These are phyloP conservation scores for Umimayanthus chanpuru DNA, from an alignment of 92 coral and sea anemone species.

Conservation along the genomic window DNA sequence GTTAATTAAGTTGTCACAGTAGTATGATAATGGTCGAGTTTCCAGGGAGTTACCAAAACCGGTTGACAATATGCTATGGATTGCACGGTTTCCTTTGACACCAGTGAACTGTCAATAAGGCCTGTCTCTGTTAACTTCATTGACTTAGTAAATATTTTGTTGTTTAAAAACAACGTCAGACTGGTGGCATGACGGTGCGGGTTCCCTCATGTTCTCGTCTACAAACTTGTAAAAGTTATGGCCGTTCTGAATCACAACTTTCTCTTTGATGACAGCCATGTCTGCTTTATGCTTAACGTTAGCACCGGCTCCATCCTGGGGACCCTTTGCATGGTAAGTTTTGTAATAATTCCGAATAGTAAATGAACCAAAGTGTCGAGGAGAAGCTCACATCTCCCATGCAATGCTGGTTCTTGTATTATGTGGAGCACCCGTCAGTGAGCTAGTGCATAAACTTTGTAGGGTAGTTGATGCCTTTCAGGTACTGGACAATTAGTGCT, in stretches of 20 bases:
- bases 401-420: no score
- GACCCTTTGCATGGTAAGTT: neutral
- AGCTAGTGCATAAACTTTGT: neutral
- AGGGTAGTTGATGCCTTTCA: neutral
- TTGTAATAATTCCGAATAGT: constrained; percentile 30
- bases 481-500: no score
- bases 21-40: constrained; percentile 40
- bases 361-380: constrained; percentile 26
- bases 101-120: neutral
- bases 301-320: neutral
- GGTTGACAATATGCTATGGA: constrained; percentile 30
- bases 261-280: neutral
- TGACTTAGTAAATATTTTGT: constrained; percentile 32
- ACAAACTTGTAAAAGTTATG: neutral
- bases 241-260: neutral
- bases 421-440: constrained; percentile 7
- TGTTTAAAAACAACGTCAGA: neutral
- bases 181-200: neutral
- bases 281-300: neutral
- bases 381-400: constrained; percentile 5
- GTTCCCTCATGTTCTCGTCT: neutral
- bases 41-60: neutral
- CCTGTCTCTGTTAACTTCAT: constrained; percentile 17
- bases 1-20: constrained; percentile 35
- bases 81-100: constrained; percentile 34